Conservation (phyloP, 2,797 vertebrate species). For the Sebastes vulpes region DNA sequence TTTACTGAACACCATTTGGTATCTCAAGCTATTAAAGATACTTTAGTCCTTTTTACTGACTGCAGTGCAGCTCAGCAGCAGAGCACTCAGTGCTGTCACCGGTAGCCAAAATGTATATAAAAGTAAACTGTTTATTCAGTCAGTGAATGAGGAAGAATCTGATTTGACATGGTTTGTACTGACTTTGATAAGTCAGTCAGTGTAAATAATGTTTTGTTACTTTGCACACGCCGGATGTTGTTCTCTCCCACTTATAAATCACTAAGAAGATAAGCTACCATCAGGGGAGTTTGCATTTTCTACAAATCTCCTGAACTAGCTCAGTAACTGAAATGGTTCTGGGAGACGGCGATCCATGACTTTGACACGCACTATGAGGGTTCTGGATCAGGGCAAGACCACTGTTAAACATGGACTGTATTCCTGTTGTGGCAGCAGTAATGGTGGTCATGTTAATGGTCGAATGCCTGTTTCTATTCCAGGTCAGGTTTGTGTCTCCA, state of each 20-base stretch:
- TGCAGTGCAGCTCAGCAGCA: not conserved
- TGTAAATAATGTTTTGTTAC: not conserved
- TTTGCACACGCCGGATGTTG: not conserved
- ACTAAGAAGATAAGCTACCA: too few species aligned
- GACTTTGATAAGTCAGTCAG: not conserved
- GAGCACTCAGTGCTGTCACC: not conserved
- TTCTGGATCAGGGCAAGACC: not conserved
- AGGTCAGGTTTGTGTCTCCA: slow-evolving; percentile 90
- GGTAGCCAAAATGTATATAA: not conserved
- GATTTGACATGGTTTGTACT: not conserved
- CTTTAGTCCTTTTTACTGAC: not conserved
- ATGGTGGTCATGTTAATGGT: not conserved
- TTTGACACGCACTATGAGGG: not conserved
- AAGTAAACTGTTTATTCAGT: not conserved
- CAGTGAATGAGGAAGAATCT: not conserved
- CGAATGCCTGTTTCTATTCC: not conserved
- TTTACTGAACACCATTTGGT: not conserved
- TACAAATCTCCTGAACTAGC: not conserved
- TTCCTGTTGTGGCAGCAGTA: not conserved
- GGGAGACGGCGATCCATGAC: not conserved
- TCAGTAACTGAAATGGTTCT: not conserved
- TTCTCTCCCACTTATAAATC: not conserved
- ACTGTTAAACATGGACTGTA: not conserved
- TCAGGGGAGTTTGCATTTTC: not conserved
- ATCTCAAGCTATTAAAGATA: not conserved